Evolutionary conservation across 2,888 invertebrate genomes (phyloP), one percentile per base, ranked within the genome.

Genomic region (Craniophora ligustri): DNA sequence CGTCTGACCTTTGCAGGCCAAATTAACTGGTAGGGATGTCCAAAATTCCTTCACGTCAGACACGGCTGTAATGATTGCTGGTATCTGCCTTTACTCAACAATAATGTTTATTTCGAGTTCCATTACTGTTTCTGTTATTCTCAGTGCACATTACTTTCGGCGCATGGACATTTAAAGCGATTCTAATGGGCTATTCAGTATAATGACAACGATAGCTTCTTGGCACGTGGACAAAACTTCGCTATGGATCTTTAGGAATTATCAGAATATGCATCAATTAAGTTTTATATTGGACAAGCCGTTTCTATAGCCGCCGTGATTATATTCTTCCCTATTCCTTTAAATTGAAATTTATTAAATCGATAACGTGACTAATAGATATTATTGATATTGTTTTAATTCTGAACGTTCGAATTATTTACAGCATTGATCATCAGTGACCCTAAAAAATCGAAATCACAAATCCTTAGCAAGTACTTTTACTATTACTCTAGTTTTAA

Each of bases 11-110:
- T 31, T 58, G 39, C 38, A 31, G 55, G 38, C 31, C 46, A 44
- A 50, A 50, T 38, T 28, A 32, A 34, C 35, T 21, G 48, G 38
- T 47, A 38, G 47, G 64, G 69, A 34, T 41, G 36, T 46, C 47
- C 31, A 35, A 62, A 76, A 81, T 81, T 78, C 78, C 73, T 78
- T 68, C 75, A 78, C 78, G 81, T 73, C 59, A 68, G 78, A 79
- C 79, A 81, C 79, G 80, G 66, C 67, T 72, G 57, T 62, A 66
- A 78, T 75, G 73, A 67, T 75, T 78, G 74, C 72, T 75, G 73
- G 70, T 66, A 62, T 73, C 57, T 59, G 61, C 56, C 54, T 63
- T 72, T 64, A 57, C 60, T 46, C 60, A 67, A 74, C 61, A 69
- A 68, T 58, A 60, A 59, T 65, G 63, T 67, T 58, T 68, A 57